A percentile compares a stretch with the other conserved stretches of the same genome.
Evolutionary conservation across 2,888 invertebrate species (phyloP).

Genomic region (Neoitamus cyanurus): DNA sequence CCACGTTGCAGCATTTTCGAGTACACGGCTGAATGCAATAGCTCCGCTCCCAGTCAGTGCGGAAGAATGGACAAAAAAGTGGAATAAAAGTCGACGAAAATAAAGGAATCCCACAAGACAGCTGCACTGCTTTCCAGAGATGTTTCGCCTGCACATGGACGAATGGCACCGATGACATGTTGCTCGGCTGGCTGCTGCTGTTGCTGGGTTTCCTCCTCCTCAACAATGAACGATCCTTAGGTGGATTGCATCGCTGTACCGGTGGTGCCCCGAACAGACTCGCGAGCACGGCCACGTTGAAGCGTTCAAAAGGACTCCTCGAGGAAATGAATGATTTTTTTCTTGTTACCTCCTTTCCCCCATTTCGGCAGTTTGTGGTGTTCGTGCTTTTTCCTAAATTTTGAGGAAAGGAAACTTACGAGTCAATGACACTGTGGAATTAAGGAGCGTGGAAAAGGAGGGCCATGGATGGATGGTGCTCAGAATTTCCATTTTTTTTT

Average conservation of each 20-base stretch:
- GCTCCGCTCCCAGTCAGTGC: background rate
- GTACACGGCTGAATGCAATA: slow-evolving; percentile 10
- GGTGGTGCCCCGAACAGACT: background rate
- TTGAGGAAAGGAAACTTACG: slow-evolving; percentile 11
- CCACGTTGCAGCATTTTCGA: background rate
- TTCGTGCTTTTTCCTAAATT: slow-evolving; percentile 9
- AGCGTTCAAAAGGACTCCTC: background rate
- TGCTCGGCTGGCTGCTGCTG: no score
- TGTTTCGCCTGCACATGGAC: background rate
- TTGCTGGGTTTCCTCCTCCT: slow-evolving; percentile 8
- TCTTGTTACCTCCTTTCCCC: background rate
- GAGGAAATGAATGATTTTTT: background rate
- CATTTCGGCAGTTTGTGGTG: background rate
- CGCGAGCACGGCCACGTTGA: background rate
- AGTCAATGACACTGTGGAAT: slow-evolving; percentile 28
- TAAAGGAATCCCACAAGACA: slow-evolving; percentile 4
- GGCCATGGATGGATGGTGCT: slow-evolving; percentile 1
- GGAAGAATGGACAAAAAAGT: slow-evolving; percentile 2
- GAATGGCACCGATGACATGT: slow-evolving; percentile 19
- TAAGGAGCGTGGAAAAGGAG: background rate
- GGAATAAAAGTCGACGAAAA: background rate
- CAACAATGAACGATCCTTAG: background rate
- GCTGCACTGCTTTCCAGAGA: slow-evolving; percentile 25
- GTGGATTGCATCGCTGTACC: background rate
- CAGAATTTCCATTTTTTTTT: background rate